Conservation (phyloP, 2,888 invertebrate genomes). For the Tridacna gigas region DNA sequence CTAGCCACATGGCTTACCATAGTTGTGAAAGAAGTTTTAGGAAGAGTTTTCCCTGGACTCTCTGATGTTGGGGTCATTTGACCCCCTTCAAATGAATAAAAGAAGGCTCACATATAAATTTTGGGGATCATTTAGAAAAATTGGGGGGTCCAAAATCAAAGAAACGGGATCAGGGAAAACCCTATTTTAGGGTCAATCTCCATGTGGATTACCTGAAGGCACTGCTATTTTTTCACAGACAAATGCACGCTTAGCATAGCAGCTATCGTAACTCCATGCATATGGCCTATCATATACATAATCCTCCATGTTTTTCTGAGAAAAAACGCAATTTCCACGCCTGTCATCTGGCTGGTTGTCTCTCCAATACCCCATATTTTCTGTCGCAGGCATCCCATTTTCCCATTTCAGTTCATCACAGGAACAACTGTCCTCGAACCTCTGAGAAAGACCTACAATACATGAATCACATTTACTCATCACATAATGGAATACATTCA, state of each 20-base stretch:
- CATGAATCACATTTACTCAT: neutral
- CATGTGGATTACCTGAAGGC: neutral
- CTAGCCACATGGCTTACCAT: too few species aligned
- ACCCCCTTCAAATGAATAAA: too few species aligned
- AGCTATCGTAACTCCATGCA: conserved; percentile 68
- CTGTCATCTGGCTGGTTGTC: conserved; percentile 49
- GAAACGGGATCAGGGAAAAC: too few species aligned
- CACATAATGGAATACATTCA: too few species aligned
- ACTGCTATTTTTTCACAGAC: conserved; percentile 73
- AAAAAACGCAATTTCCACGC: conserved; percentile 39
- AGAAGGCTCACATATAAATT: too few species aligned
- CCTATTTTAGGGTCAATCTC: too few species aligned
- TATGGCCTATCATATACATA: conserved; percentile 57
- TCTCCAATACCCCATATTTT: conserved; percentile 46
- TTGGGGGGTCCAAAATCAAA: too few species aligned
- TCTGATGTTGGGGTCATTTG: too few species aligned
- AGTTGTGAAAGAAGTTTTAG: too few species aligned
- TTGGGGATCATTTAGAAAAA: neutral
- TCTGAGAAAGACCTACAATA: conserved; percentile 14
- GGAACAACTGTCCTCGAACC: conserved; percentile 16
- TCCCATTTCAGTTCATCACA: conserved; percentile 31
- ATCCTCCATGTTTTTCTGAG: conserved; percentile 19
- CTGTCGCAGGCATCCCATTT: conserved; percentile 28
- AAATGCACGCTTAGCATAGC: conserved; percentile 67
- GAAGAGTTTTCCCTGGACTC: too few species aligned